Base-by-base conservation (phyloP, 2,888 invertebrate genomes). In the Eristalinus aeneus region DNA sequence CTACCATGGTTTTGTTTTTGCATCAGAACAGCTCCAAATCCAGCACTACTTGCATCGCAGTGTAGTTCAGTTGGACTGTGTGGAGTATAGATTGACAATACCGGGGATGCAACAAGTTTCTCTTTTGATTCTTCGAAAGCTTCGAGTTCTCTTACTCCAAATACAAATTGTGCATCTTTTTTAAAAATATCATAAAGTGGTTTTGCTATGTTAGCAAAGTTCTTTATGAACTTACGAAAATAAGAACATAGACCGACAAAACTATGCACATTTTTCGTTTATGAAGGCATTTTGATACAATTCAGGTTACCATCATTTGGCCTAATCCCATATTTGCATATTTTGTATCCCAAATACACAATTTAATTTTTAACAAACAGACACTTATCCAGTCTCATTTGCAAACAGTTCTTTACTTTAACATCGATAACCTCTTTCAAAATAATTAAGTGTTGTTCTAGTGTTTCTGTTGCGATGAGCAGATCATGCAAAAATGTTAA, bases 401-500 rank as follows among this genome's bases (percentile, higher is more conserved):
- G 39, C 39, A 39, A 39, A 39, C 39, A 11, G n/a, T 6, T 39
- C n/a, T 39, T 39, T 10, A 39, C 20, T 34, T 12, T 23, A 12
- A 54, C 20, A n/a, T 36, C n/a, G 5, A 65, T 22, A 11, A 75
- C 77, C 23, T 69, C 10, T 36, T 39, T 34, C 23, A 77, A 61
- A n/a, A 54, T 54, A n/a, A 61, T 23, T 23, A 75, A 31, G 58
- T 75, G 74, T 12, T 74, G 68, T 27, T 63, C 74, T 1, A 75
- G 12, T 11, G 74, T 53, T 3, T 36, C 1, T 11, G 74, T 69
- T 0, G 75, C 71, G 11, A 85, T 76, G 11, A 85, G 53, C 22
- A 85, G 23, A 69, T 88, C 89, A 72, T 89, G 89, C 58, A 89
- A 82, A 78, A 82, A 89, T 65, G 77, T 81, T 1, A 88, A 58